phyloP scores from a whole-genome alignment of 2,113 vertebrate genomes.

The Stercorarius parasiticus region DNA sequence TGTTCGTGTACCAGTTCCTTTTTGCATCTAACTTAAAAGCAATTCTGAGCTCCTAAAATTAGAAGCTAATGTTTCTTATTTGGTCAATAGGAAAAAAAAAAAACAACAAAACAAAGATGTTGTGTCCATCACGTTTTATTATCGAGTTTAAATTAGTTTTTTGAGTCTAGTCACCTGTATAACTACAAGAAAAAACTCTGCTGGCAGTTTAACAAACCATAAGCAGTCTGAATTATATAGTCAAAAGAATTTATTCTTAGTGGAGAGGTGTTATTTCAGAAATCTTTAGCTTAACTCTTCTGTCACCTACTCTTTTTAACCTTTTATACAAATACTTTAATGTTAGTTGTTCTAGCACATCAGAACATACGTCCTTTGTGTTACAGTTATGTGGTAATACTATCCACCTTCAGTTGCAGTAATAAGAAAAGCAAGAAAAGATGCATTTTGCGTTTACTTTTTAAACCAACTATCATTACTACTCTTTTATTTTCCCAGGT shows the following conservation, averaged over 20 bases:
- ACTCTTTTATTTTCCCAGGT: background rate
- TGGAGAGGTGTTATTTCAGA: background rate
- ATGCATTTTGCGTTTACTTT: background rate
- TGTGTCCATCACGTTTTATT: background rate
- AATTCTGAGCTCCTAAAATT: background rate
- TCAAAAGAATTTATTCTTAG: background rate
- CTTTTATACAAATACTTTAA: background rate
- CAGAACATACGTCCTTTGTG: background rate
- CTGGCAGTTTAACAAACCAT: background rate
- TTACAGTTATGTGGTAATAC: background rate
- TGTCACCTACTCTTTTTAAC: background rate
- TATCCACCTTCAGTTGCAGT: background rate
- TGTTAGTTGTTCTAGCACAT: background rate
- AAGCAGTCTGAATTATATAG: background rate
- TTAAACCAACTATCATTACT: background rate
- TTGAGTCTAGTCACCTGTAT: background rate
- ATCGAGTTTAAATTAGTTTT: background rate
- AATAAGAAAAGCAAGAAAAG: background rate
- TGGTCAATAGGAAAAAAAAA: background rate
- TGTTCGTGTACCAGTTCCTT: background rate
- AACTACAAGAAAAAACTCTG: background rate
- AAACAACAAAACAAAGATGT: background rate
- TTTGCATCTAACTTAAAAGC: background rate
- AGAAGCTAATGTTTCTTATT: background rate
- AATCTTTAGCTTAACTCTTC: background rate